Evolutionary conservation across 2,113 vertebrate genomes (phyloP).

Genomic region (Trichechus manatus): DNA sequence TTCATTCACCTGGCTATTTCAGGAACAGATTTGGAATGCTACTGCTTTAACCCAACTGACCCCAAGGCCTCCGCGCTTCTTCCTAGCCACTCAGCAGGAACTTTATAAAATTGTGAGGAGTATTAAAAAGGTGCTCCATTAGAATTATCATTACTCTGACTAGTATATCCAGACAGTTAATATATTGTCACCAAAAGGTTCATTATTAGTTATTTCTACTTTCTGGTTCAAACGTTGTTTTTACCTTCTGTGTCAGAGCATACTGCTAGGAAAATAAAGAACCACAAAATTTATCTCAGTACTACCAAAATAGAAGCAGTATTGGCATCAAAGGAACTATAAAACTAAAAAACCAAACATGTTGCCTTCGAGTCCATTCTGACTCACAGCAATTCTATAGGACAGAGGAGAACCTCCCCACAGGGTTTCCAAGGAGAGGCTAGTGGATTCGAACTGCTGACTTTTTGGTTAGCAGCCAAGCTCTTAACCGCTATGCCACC

Average conservation of each 20-base stretch:
- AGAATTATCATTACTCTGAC: not conserved
- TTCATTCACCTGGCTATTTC: slow-evolving; percentile 83
- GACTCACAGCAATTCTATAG: too few relatives aligned
- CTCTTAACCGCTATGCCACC: too few relatives aligned
- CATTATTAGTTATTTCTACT: not conserved
- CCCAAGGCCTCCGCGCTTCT: not conserved
- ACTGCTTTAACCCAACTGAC: slow-evolving; percentile 67
- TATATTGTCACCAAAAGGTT: not conserved
- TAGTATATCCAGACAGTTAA: not conserved
- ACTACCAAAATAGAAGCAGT: not conserved
- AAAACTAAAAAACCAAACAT: too few relatives aligned
- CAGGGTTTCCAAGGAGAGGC: too few relatives aligned
- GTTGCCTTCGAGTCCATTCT: too few relatives aligned
- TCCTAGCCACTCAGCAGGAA: not conserved
- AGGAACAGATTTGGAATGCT: slow-evolving; percentile 74
- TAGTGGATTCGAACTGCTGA: too few relatives aligned
- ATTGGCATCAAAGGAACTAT: not conserved
- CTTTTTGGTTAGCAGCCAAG: too few relatives aligned
- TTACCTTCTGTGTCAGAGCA: not conserved
- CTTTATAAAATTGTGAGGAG: not conserved
- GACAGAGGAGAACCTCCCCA: too few relatives aligned
- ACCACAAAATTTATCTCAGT: not conserved
- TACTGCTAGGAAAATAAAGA: not conserved
- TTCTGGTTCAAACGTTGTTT: not conserved
- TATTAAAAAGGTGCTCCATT: not conserved